Base-by-base conservation (phyloP, 1,140 invertebrate genomes). In the Drosophila serrata region DNA sequence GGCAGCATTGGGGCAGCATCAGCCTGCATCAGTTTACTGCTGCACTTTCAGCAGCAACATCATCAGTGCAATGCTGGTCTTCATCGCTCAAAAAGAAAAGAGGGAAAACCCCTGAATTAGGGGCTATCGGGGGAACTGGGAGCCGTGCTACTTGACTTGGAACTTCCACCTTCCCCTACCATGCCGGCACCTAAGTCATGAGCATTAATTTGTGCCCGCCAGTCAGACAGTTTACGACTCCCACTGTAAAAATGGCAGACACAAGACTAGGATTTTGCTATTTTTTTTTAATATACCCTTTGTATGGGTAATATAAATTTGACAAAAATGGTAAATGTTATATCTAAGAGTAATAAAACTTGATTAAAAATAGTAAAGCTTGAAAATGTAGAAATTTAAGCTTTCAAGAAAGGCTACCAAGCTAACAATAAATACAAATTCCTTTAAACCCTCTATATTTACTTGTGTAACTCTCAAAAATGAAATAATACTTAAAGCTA, bases 171-270 rank as follows among this genome's bases (percentile, higher is more conserved):
- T 58, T 72, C 29, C 53, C 53, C 46, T 57, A 67, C 61, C 59
- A 42, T 58, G 48, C 55, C 60, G 65, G 70, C 79, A 76, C 55
- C 79, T 88, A 67, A 61, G 70, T 61, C 76, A 58, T 63, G 43
- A 67, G 75, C 75, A 78, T 82, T 87, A 88, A 87, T 82, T 82
- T 87, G 84, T 84, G 82, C 70, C 80, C 81, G 84, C 75, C 65
- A 82, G 80, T 79, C 76, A 79, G 74, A 56, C 76, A 73, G 79
- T 84, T 79, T 74, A 82, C 80, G 60, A 88, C 82, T 90, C 84
- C 82, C 82, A 79, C 82, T 73, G 57, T 60, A 62, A 81, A 75
- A 72, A 72, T 76, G 48, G 75, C 81, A 65, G 48, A 29, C 35
- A 59, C 31, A 58, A 39, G 58, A 24, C 49, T 53, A 39, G 57